A percentile compares a stretch with the other conserved stretches of the same genome.
Evolutionary conservation across 2,797 vertebrate species (phyloP).

Genomic region (Phoebastria nigripes): DNA sequence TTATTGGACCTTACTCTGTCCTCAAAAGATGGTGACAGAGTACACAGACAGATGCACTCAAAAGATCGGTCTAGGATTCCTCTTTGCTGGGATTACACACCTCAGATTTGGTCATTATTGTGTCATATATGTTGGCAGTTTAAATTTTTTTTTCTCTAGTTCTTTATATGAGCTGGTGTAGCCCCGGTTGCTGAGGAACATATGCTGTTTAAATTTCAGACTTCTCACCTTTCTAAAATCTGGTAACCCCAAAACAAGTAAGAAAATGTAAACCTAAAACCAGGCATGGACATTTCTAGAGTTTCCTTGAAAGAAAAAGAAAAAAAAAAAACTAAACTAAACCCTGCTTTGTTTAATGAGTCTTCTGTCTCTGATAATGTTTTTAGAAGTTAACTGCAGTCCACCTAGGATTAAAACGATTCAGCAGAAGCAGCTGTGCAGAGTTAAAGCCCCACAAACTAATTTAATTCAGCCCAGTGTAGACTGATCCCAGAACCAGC

Average conservation of each 20-base stretch:
- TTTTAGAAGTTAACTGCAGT: not conserved
- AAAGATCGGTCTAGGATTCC: not conserved
- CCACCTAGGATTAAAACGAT: not conserved
- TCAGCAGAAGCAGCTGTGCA: not conserved
- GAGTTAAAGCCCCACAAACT: not conserved
- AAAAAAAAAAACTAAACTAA: too few species aligned
- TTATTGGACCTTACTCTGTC: not conserved
- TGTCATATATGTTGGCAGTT: not conserved
- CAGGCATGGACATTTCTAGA: not conserved
- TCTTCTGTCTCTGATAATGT: not conserved
- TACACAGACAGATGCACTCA: not conserved
- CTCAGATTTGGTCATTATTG: not conserved
- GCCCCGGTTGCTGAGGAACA: accelerated
- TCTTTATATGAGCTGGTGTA: not conserved
- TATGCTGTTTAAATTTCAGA: not conserved
- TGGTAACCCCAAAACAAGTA: not conserved
- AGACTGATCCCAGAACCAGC: not conserved
- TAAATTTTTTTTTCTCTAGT: not conserved
- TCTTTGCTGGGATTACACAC: not conserved
- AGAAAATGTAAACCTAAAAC: not conserved
- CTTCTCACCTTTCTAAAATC: not conserved
- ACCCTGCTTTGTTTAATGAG: not conserved
- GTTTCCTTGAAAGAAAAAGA: not conserved
- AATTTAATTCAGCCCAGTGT: not conserved
- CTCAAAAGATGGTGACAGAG: not conserved